Evolutionary conservation across 2,888 invertebrate species (phyloP), one percentile per base, ranked within the genome.

Genomic region (Tetragnatha montana): DNA sequence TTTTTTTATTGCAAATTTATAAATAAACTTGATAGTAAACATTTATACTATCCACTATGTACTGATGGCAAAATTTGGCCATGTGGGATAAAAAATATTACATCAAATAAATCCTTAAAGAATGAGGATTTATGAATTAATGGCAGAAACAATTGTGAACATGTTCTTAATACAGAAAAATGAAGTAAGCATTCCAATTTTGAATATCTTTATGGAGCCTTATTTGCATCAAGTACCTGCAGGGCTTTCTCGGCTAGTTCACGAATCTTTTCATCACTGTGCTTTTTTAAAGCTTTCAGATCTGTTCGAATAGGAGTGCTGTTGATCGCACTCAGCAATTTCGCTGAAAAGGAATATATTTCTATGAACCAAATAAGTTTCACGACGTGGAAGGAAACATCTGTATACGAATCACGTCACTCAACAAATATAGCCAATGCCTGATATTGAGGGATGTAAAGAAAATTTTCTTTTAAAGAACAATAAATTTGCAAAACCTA

Each of bases 241-340:
- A 89, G n/a, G 7, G 76, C 81, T 69, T 81, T 85, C 17, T 70
- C 70, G 10, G 85, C 71, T n/a, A 89, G 51, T 51, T 89, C 89
- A 85, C 71, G 69, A 7, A 89, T 81, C 78, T 85, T 85, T 49
- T 35, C 76, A 75, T 85, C 85, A 60, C 47, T 81, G 85, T 89
- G 89, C n/a, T 84, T 85, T 78, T 85, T 89, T 35, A 89, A 47
- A 70, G 76, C 76, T 73, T 89, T 85, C 19, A 89, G 22, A 81
- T 81, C 76, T 76, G 85, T 81, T n/a, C 51, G 80, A 19, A 89
- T 85, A 8, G 81, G 81, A 12, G 89, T 76, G 19, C 47, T 75
- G 19, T 75, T 85, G 17, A 89, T 76, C 10, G 49, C 60, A 84
- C 22, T 21, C 60, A 47, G 70, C 22, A 89, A 22, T 76, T 89